phyloP scores from a whole-genome alignment of 2,113 vertebrate genomes.

The Cyprinus carpio region DNA sequence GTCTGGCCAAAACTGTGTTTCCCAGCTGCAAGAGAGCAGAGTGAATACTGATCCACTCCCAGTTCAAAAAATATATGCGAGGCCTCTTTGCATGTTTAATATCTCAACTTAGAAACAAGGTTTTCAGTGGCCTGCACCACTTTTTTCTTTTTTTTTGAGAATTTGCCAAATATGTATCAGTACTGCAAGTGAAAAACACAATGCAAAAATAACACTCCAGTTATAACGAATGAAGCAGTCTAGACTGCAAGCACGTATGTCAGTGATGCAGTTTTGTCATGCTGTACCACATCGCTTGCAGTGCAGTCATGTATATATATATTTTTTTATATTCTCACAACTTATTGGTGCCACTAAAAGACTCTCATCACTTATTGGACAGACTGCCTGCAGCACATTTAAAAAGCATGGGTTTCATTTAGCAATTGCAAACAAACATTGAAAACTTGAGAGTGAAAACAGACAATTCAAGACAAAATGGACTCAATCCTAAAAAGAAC shows the following conservation, averaged over 20 bases:
- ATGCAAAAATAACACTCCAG: neutral
- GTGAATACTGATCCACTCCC: conserved; percentile 68
- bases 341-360: neutral
- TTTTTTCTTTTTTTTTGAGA: neutral
- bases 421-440: neutral
- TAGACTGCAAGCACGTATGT: neutral
- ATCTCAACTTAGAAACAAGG: neutral
- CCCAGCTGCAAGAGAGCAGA: conserved; percentile 81
- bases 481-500: neutral
- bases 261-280: too few species aligned
- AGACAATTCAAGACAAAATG: neutral
- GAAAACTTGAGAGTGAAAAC: neutral
- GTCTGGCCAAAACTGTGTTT: conserved; percentile 84
- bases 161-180: neutral
- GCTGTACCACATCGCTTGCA: neutral
- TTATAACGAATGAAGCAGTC: neutral
- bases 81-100: neutral
- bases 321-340: neutral
- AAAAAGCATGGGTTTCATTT: neutral
- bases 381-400: neutral
- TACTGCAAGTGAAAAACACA: neutral
- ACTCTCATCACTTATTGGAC: neutral
- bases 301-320: neutral
- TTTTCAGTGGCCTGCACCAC: neutral
- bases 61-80: neutral